phyloP scores from a whole-genome alignment of 2,888 invertebrate genomes.

The Electrophaes corylata region DNA sequence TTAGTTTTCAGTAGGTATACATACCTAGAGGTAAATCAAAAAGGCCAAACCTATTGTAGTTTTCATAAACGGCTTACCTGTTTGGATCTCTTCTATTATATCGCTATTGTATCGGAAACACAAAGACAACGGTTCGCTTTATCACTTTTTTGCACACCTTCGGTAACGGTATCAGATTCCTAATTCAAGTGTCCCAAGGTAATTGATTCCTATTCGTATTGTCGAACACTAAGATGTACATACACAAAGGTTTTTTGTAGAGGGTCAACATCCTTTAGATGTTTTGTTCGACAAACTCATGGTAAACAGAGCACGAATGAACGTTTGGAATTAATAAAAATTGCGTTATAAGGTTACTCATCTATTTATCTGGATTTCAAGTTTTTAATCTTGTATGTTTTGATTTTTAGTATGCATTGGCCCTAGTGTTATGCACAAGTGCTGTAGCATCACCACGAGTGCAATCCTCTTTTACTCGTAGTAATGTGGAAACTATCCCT shows the following conservation, averaged over 20 bases:
- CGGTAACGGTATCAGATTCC: constrained; percentile 57
- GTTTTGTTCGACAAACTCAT: constrained; percentile 67
- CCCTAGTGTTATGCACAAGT: constrained; percentile 55
- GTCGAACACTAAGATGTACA: constrained; percentile 53
- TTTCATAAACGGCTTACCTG: constrained; percentile 52
- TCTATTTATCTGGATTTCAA: constrained; percentile 2
- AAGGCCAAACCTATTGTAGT: constrained; percentile 45
- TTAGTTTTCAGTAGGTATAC: constrained; percentile 45
- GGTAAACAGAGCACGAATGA: constrained; percentile 55
- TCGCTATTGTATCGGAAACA: constrained; percentile 37
- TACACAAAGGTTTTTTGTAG: constrained; percentile 59
- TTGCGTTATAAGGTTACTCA: constrained; percentile 26
- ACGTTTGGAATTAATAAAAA: constrained; percentile 49
- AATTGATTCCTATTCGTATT: constrained; percentile 68
- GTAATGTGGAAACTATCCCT: constrained; percentile 71
- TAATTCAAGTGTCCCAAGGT: constrained; percentile 60
- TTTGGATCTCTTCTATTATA: constrained; percentile 49
- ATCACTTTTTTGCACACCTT: constrained; percentile 48
- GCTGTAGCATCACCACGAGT: constrained; percentile 64
- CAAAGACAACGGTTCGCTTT: constrained; percentile 47
- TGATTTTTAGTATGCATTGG: constrained; percentile 57
- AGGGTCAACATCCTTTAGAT: constrained; percentile 66
- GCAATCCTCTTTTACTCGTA: constrained; percentile 60
- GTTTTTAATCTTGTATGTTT: constrained; percentile 14
- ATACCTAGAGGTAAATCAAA: constrained; percentile 39